These are phyloP conservation scores for Steinernema khuongi DNA, from an alignment of 1,140 invertebrate genomes.

Conservation along the genomic window DNA sequence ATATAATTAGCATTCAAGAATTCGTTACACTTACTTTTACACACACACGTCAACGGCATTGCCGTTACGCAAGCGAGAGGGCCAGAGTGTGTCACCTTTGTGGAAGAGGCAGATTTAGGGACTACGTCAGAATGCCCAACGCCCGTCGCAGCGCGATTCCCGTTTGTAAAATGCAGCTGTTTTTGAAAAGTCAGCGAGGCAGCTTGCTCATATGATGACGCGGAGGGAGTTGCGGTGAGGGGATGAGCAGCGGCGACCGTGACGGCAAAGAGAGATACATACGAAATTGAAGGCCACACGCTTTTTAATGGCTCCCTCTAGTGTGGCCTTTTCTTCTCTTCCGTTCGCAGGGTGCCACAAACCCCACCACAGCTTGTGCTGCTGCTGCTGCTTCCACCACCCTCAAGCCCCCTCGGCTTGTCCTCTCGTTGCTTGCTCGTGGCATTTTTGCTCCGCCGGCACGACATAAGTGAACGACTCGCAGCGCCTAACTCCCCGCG, in stretches of 20 bases:
- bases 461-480: neutral
- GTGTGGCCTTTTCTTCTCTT: neutral
- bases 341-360: neutral
- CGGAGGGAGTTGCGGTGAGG: neutral
- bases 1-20: neutral
- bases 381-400: neutral
- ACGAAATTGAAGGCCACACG: neutral
- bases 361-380: too few species aligned
- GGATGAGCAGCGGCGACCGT: neutral
- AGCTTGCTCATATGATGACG: too few species aligned
- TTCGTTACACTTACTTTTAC: neutral
- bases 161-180: too few species aligned
- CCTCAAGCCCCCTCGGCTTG: constrained; percentile 2
- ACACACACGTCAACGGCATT: neutral
- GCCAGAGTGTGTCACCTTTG: too few species aligned
- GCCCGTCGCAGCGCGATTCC: too few species aligned
- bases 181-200: too few species aligned
- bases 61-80: too few species aligned
- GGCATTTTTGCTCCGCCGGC: constrained; percentile 7
- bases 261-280: neutral
- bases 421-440: neutral
- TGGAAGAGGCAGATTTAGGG: too few species aligned
- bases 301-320: neutral
- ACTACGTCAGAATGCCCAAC: too few species aligned
- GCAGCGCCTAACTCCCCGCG: neutral